These are phyloP conservation scores for Pseudorhombus dupliciocellatus DNA, from an alignment of 2,113 vertebrate genomes.

Conservation along the genomic window DNA sequence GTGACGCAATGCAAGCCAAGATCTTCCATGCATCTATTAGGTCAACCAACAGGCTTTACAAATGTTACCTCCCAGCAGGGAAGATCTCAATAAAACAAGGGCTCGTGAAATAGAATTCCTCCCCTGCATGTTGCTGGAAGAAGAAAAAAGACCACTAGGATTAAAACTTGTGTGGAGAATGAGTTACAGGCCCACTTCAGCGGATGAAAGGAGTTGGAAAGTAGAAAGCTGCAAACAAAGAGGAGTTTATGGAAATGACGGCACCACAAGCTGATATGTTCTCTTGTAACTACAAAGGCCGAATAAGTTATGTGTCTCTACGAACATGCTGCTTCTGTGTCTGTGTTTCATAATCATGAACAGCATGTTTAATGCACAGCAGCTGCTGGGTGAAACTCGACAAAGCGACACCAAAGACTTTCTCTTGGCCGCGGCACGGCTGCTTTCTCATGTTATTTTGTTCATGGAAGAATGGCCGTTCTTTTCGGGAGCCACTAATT, in stretches of 20 bases:
- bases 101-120: background rate
- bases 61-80: background rate
- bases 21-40: conserved; percentile 6
- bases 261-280: background rate
- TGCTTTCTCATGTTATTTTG: background rate
- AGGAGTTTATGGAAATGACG: background rate
- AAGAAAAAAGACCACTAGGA: no score
- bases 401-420: conserved; percentile 1
- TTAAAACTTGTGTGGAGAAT: background rate
- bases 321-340: background rate
- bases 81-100: background rate
- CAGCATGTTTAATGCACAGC: background rate
- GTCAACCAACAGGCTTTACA: background rate
- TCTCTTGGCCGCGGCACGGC: background rate
- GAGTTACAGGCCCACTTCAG: conserved; percentile 1
- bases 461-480: conserved; percentile 31
- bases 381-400: conserved; percentile 23
- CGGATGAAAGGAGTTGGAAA: background rate
- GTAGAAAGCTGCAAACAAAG: background rate
- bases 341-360: background rate
- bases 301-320: background rate
- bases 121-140: background rate
- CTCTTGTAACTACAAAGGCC: background rate
- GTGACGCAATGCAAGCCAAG: background rate
- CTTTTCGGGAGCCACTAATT: conserved; percentile 52